Evolutionary conservation across 1,140 invertebrate species (phyloP), one percentile per base, ranked within the genome.

Genomic region (Brachionus rotundiformis): DNA sequence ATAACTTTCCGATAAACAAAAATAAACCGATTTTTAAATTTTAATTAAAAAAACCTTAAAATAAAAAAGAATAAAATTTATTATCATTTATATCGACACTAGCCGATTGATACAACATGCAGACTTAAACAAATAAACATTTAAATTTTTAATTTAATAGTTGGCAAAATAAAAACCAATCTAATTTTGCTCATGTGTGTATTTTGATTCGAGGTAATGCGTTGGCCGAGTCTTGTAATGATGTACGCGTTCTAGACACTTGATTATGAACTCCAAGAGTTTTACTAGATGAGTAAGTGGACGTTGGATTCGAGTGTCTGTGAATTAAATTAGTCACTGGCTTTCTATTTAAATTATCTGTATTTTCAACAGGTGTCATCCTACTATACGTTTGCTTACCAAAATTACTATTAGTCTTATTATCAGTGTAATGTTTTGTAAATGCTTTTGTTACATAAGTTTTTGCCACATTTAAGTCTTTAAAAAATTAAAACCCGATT

Each of bases 131-230:
- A 54, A 54, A 54, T 54, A 19, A 54, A 54, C 47, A 54, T 54
- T 54, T 54, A 54, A 19, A 23, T 19, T 19, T 54, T 54, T 16
- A 23, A 19, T 54, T 54, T 5, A 7, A 19, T 16, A 54, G 16
- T 19, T 54, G 19, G 19, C 8, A 54, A 54, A 13, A 41, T 41
- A 41, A 41, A 41, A 41, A 63, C 16, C 59, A 63, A 41, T 41
- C 11, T 7, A 29, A 8, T 23, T 19, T 36, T 31, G 23, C 29
- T 77, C 27, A 77, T 11, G 27, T 77, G 27, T 77, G 41, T 39
- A 77, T 77, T 77, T 59, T 49, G 23, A 77, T 77, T 27, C 73
- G 41, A 59, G 73, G 73, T 59, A 77, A 59, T 54, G 73, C 73
- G 29, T 49, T 59, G 13, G 73, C 73, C 33, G 63, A 68, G 71